Percentiles rank a stretch among this genome's conserved stretches.
Conservation (phyloP, 2,888 invertebrate genomes). For the Caenorhabditis sp. region DNA sequence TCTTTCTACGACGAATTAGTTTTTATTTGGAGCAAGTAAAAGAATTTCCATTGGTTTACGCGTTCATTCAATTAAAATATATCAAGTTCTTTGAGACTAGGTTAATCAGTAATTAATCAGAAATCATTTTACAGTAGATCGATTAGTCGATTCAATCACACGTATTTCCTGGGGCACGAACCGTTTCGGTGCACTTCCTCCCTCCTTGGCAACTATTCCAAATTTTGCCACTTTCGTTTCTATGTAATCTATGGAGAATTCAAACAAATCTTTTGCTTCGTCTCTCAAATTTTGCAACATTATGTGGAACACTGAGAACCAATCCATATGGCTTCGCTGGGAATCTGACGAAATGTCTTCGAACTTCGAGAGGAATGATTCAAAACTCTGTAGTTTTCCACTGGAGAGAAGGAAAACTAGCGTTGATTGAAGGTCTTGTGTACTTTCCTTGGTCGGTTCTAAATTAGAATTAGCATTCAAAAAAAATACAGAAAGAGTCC, state of each 20-base stretch:
- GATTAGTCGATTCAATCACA: conserved; percentile 27
- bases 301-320: conserved; percentile 27
- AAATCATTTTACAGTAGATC: conserved; percentile 17
- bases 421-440: neutral
- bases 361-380: conserved; percentile 24
- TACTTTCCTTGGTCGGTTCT: conserved; percentile 28
- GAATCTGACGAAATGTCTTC: conserved; percentile 20
- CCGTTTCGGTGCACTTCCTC: neutral
- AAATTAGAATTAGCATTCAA: no score
- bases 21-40: neutral
- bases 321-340: conserved; percentile 17
- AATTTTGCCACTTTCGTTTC: neutral
- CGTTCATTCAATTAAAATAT: conserved; percentile 5
- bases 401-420: conserved; percentile 6
- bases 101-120: neutral
- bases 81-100: neutral
- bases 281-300: conserved; percentile 24
- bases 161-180: conserved; percentile 18
- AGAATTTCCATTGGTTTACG: neutral
- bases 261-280: conserved; percentile 15
- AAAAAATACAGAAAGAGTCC: no score
- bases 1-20: conserved; percentile 11
- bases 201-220: neutral
- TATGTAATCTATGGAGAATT: conserved; percentile 21
- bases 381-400: conserved; percentile 35